Evolutionary conservation across 1,140 invertebrate species (phyloP).

Genomic region (Drosophila kanapiae): DNA sequence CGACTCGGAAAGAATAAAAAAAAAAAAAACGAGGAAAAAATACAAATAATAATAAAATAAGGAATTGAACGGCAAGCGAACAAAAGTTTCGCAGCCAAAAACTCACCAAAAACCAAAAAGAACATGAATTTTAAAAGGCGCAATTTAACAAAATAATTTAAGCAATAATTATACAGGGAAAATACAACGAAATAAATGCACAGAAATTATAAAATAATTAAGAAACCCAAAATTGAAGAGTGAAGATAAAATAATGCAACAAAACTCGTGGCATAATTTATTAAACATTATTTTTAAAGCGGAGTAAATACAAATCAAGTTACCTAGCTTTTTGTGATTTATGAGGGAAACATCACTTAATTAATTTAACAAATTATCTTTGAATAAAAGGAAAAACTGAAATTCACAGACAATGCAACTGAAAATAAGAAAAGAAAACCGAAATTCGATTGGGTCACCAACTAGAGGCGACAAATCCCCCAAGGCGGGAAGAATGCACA

Average conservation of each 20-base stretch:
- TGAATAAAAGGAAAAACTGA: background rate
- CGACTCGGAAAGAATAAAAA: conserved; percentile 52
- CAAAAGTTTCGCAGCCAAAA: background rate
- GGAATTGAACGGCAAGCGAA: conserved; percentile 8
- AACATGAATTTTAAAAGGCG: background rate
- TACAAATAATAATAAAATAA: conserved; percentile 37
- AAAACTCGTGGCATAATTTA: background rate
- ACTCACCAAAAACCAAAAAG: background rate
- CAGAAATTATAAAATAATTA: conserved; percentile 29
- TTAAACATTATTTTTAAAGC: background rate
- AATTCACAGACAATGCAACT: background rate
- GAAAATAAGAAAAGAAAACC: conserved; percentile 15
- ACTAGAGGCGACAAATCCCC: conserved; percentile 24
- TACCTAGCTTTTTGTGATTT: background rate
- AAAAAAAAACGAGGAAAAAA: background rate
- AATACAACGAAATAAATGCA: conserved; percentile 12
- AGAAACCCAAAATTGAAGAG: background rate
- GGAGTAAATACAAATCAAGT: background rate
- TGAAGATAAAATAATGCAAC: background rate
- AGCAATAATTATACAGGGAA: conserved; percentile 25
- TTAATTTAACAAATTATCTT: background rate
- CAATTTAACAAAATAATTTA: conserved; percentile 33
- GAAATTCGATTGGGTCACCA: conserved; percentile 21
- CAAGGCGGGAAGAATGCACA: conserved; percentile 33
- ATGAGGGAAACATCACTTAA: no score